phyloP scores from a whole-genome alignment of 2,113 vertebrate species.

The Eulemur rufifrons region DNA sequence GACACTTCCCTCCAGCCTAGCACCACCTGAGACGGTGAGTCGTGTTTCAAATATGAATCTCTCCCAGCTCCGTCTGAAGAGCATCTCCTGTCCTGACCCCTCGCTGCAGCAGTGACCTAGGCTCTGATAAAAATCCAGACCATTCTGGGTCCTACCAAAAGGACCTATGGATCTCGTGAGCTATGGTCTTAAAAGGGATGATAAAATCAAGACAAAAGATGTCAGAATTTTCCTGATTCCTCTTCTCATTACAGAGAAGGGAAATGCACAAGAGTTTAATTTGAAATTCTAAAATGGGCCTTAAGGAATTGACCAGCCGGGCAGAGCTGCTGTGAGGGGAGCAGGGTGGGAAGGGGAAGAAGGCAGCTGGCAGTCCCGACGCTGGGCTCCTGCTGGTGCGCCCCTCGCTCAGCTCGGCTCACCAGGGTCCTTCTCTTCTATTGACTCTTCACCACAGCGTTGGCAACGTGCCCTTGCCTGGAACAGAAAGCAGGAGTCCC shows the following conservation, averaged over 20 bases:
- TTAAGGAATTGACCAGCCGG: background rate
- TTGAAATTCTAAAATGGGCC: background rate
- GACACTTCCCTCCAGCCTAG: background rate
- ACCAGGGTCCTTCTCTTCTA: background rate
- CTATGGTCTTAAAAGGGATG: background rate
- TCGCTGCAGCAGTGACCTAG: background rate
- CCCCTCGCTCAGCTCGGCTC: background rate
- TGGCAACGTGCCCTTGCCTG: conserved; percentile 35
- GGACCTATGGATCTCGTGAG: background rate
- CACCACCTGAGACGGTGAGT: background rate
- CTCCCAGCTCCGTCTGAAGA: background rate
- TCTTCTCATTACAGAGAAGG: background rate
- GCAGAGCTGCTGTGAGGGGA: background rate
- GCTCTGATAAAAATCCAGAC: background rate
- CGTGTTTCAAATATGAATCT: background rate
- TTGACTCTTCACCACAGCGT: background rate
- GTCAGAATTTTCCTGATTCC: background rate
- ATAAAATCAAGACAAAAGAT: background rate
- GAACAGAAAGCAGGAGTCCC: conserved; percentile 65
- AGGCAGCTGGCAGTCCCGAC: background rate
- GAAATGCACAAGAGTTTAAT: background rate
- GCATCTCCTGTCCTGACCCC: background rate
- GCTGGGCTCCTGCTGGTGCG: background rate
- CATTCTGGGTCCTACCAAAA: background rate
- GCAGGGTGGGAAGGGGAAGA: background rate